phyloP scores from a whole-genome alignment of 2,888 invertebrate genomes.

The Lamellibrachia satsuma region DNA sequence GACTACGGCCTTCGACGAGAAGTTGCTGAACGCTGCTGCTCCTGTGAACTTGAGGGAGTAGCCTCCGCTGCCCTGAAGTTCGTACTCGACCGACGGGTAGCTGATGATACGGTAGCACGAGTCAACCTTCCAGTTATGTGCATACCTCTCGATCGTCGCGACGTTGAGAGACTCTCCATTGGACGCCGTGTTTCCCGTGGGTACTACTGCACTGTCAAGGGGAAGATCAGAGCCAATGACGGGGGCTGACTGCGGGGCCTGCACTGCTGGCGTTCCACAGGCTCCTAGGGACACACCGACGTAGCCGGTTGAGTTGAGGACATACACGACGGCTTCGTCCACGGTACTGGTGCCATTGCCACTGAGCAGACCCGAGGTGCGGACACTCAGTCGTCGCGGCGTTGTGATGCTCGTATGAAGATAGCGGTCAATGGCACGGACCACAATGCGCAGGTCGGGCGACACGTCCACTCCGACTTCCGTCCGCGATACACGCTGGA shows the following conservation, averaged over 20 bases:
- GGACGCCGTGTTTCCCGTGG: background rate
- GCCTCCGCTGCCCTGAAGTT: slow-evolving; percentile 44
- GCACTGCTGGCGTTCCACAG: background rate
- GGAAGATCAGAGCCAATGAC: background rate
- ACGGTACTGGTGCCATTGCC: slow-evolving; percentile 33
- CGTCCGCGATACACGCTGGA: slow-evolving; percentile 38
- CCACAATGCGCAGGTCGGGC: slow-evolving; percentile 34
- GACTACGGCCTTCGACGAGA: slow-evolving; percentile 40
- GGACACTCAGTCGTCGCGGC: slow-evolving; percentile 28
- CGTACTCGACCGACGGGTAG: slow-evolving; percentile 39
- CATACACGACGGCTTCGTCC: background rate
- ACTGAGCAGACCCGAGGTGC: slow-evolving; percentile 45
- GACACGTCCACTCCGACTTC: slow-evolving; percentile 40
- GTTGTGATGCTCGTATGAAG: slow-evolving; percentile 39
- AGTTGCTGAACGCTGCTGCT: slow-evolving; percentile 44
- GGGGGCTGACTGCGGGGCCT: background rate
- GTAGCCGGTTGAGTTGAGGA: slow-evolving; percentile 5
- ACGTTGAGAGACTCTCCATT: background rate
- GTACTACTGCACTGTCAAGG: background rate
- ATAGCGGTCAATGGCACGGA: slow-evolving; percentile 43
- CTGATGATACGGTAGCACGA: slow-evolving; percentile 44
- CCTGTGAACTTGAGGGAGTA: slow-evolving; percentile 43
- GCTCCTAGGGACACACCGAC: background rate
- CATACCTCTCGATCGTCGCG: background rate
- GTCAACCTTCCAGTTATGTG: slow-evolving; percentile 31